Percentiles rank a stretch among this genome's conserved stretches.
phyloP scores from a whole-genome alignment of 2,888 invertebrate genomes.

The Drosophila yooni region DNA sequence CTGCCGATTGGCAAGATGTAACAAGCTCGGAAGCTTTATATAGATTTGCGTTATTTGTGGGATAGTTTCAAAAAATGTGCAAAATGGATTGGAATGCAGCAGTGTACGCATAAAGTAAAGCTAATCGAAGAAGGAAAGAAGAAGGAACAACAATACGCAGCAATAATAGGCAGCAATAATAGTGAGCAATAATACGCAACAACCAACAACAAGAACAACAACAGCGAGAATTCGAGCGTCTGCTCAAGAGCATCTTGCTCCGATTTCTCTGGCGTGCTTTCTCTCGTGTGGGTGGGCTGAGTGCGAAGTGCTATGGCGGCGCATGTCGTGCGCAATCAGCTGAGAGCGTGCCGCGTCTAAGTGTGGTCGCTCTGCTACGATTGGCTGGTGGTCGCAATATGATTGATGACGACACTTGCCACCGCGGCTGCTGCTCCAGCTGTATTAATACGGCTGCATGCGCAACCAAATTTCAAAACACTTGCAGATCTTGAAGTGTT shows the following conservation, averaged over 20 bases:
- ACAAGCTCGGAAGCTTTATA: no score
- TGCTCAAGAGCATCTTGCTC: neutral
- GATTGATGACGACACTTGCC: constrained; percentile 28
- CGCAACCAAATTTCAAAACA: constrained; percentile 38
- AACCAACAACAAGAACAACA: neutral
- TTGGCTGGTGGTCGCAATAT: constrained; percentile 36
- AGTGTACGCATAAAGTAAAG: constrained; percentile 61
- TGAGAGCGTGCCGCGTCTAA: constrained; percentile 3
- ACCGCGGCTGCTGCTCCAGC: constrained; percentile 12
- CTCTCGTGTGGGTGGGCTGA: neutral
- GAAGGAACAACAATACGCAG: constrained; percentile 8
- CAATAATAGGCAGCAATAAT: neutral
- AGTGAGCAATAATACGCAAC: neutral
- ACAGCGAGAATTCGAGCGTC: neutral
- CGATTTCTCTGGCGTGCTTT: no score
- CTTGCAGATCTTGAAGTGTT: constrained; percentile 57
- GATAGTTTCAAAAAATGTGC: no score
- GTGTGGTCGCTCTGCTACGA: constrained; percentile 37
- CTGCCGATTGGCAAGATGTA: no score
- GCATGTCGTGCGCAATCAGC: no score
- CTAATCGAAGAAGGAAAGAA: constrained; percentile 24
- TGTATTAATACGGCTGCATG: constrained; percentile 35
- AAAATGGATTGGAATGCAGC: constrained; percentile 32
- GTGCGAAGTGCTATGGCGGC: no score
- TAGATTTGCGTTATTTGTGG: no score